phyloP scores from a whole-genome alignment of 2,113 vertebrate genomes.

The Ellobius talpinus region DNA sequence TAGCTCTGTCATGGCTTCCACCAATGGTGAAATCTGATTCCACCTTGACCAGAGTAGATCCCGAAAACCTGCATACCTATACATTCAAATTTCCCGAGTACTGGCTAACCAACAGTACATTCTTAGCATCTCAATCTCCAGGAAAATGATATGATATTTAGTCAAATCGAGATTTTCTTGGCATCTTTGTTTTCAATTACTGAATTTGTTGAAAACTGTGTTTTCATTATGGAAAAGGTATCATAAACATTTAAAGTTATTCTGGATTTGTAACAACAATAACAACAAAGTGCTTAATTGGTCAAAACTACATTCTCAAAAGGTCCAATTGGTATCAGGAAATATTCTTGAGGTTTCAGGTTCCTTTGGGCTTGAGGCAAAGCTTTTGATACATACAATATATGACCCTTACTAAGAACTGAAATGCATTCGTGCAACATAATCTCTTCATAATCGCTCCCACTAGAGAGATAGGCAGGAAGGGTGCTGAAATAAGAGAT shows the following conservation, averaged over 20 bases:
- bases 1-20: neutral
- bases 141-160: neutral
- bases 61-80: neutral
- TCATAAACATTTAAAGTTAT: neutral
- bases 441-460: neutral
- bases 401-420: neutral
- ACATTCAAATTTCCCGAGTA: neutral
- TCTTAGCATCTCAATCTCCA: constrained; percentile 16
- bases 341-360: neutral
- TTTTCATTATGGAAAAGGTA: neutral
- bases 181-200: neutral
- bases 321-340: neutral
- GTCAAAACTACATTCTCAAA: neutral
- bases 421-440: neutral
- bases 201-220: neutral
- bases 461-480: neutral
- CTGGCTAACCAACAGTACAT: neutral
- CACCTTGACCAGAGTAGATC: neutral
- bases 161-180: neutral
- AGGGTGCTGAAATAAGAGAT: neutral
- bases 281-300: neutral
- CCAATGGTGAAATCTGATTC: neutral
- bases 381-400: neutral
- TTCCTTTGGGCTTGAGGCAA: neutral
- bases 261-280: neutral